Evolutionary conservation across 1,140 invertebrate genomes (phyloP).

Genomic region (Zaprionus ornatus): DNA sequence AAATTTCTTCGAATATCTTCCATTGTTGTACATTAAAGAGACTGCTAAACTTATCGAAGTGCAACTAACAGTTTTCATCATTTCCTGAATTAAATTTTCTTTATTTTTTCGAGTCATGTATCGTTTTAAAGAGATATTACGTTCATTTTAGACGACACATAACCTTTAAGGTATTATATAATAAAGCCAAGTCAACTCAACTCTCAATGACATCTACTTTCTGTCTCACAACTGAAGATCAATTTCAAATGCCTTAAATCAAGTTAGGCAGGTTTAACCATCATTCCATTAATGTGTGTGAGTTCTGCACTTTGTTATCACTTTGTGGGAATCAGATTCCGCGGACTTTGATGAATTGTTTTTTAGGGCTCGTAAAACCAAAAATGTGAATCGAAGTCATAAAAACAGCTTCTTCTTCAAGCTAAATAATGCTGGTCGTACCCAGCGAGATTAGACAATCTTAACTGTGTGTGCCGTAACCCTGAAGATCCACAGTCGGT

Average conservation of each 20-base stretch:
- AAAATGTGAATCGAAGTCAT: slow-evolving; percentile 12
- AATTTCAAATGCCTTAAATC: background rate
- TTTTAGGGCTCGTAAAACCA: background rate
- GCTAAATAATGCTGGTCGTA: background rate
- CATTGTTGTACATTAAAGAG: no score
- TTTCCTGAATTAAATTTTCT: no score
- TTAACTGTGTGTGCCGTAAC: background rate
- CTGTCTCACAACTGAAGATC: background rate
- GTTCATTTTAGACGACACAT: background rate
- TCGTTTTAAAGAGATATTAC: background rate
- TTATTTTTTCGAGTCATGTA: no score
- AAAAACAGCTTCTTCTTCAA: slow-evolving; percentile 1
- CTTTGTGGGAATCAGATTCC: background rate
- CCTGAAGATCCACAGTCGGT: background rate
- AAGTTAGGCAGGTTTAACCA: slow-evolving; percentile 1
- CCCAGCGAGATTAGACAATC: background rate
- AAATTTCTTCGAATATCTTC: no score
- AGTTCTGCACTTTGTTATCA: background rate
- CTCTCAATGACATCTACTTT: background rate
- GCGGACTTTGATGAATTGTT: slow-evolving; percentile 6
- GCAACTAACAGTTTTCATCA: no score
- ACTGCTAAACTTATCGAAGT: no score
- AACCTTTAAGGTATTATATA: background rate
- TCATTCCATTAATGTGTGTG: background rate
- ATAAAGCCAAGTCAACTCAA: background rate